Evolutionary conservation across 2,888 invertebrate species (phyloP), one percentile per base, ranked within the genome.

Genomic region (Polyommatus iphigenia): DNA sequence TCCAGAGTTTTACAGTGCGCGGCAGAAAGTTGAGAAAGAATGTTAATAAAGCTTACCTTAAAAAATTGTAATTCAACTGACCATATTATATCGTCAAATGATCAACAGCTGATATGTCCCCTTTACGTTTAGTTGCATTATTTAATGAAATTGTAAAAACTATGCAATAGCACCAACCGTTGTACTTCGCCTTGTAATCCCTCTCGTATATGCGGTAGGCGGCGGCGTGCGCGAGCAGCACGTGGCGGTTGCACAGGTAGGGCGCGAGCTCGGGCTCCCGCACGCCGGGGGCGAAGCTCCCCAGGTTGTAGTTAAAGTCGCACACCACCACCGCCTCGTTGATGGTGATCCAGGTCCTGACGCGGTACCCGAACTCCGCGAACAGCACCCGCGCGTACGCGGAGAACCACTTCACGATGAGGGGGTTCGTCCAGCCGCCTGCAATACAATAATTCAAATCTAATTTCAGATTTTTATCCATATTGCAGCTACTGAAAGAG

Each of bases 281-380:
- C 89, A 91, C 0, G 88, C 85, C 24, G 89, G 90, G 81, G 94
- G 95, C 0, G 88, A 87, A 79, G 77, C 13, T 59, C 20, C 59
- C 59, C 59, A 59, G 59, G 20, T 59, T 59, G 59, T 59, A 59
- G 59, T 59, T 59, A 20, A 59, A 59, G 59, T 90, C 88, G 79
- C 94, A 94, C 10, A 92, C 82, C 3, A 88, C 79, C 50, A 87
- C 85, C 0, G 96, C 96, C 83, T 97, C 97, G 86, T 97, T 97
- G 78, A 97, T 93, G 0, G 97, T 97, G 0, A 96, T 91, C 97
- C 97, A 97, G 72, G 91, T 87, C 85, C 94, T 95, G 0, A 96
- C 95, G 32, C 95, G 93, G 82, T 95, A 95, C 0, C 95, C 96
- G 81, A 92, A 96, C 80, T 95, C 90, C 5, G 90, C 88, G 84